A percentile compares a stretch with the other conserved stretches of the same genome.
These are phyloP conservation scores for Magallana ariakensis DNA, from an alignment of 1,140 invertebrate genomes.

Conservation along the genomic window DNA sequence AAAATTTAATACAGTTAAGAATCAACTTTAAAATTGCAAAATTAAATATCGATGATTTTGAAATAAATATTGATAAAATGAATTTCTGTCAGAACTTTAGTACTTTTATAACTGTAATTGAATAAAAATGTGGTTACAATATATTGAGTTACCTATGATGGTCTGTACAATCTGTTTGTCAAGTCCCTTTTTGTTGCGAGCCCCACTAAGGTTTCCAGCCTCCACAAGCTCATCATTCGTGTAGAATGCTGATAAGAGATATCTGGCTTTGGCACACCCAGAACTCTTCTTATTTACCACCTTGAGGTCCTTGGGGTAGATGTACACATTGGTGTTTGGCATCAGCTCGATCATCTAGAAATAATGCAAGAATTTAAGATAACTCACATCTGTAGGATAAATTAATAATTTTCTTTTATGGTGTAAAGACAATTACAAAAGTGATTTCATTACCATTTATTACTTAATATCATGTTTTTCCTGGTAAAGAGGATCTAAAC, in stretches of 20 bases:
- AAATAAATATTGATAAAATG: background rate
- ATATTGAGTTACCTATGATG: constrained; percentile 1
- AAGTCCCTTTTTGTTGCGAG: background rate
- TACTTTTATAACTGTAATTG: background rate
- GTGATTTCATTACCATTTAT: background rate
- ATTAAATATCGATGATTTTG: background rate
- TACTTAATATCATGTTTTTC: background rate
- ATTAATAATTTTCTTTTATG: background rate
- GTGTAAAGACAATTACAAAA: background rate
- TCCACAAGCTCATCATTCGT: constrained; percentile 16
- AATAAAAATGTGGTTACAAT: background rate
- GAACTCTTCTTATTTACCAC: background rate
- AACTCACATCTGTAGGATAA: background rate
- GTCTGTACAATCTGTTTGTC: background rate
- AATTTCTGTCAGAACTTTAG: background rate
- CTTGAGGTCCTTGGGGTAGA: constrained; percentile 16
- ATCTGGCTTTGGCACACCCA: constrained; percentile 29
- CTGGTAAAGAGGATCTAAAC: background rate
- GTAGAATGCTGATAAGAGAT: constrained; percentile 20
- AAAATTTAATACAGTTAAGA: background rate
- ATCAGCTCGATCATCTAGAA: constrained; percentile 30
- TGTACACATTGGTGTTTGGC: background rate
- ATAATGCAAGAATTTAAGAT: constrained; percentile 6
- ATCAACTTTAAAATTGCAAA: background rate
- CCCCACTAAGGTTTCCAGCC: constrained; percentile 24